Evolutionary conservation across 1,140 invertebrate species (phyloP).

Genomic region (Drosophila melanica): DNA sequence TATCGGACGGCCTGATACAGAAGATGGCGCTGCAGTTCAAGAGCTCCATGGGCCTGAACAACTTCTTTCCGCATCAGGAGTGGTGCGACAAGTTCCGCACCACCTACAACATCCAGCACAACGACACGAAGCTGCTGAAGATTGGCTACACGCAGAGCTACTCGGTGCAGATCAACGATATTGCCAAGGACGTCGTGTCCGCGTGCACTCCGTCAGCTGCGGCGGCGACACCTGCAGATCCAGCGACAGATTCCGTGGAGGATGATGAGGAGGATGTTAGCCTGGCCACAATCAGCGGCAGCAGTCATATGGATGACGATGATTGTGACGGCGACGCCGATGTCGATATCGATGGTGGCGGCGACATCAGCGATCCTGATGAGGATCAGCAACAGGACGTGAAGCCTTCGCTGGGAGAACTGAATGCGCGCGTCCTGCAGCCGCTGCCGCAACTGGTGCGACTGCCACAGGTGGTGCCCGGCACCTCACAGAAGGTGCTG

Average conservation of each 20-base stretch:
- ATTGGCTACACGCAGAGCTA: constrained; percentile 72
- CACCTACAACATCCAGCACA: constrained; percentile 69
- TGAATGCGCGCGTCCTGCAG: constrained; percentile 45
- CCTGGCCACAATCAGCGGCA: constrained; percentile 46
- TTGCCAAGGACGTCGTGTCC: constrained; percentile 72
- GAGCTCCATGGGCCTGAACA: constrained; percentile 70
- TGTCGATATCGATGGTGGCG: constrained; percentile 66
- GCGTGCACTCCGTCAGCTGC: constrained; percentile 45
- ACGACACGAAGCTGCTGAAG: constrained; percentile 67
- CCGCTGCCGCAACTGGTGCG: constrained; percentile 47
- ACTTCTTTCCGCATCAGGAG: constrained; percentile 80
- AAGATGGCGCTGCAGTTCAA: constrained; percentile 82
- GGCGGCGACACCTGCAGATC: background rate
- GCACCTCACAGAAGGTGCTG: constrained; percentile 73
- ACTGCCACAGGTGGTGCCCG: constrained; percentile 56
- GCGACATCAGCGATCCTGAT: constrained; percentile 40
- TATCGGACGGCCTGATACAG: constrained; percentile 76
- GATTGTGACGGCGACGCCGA: constrained; percentile 42
- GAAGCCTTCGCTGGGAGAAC: constrained; percentile 56
- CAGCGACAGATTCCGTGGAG: constrained; percentile 1
- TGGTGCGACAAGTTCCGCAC: constrained; percentile 79
- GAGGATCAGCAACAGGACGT: constrained; percentile 48
- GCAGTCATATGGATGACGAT: constrained; percentile 54
- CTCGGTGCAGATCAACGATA: constrained; percentile 80
- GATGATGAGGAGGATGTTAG: constrained; percentile 43